Base-by-base conservation (phyloP, 1,140 invertebrate species). In the Pomacea maculata region DNA sequence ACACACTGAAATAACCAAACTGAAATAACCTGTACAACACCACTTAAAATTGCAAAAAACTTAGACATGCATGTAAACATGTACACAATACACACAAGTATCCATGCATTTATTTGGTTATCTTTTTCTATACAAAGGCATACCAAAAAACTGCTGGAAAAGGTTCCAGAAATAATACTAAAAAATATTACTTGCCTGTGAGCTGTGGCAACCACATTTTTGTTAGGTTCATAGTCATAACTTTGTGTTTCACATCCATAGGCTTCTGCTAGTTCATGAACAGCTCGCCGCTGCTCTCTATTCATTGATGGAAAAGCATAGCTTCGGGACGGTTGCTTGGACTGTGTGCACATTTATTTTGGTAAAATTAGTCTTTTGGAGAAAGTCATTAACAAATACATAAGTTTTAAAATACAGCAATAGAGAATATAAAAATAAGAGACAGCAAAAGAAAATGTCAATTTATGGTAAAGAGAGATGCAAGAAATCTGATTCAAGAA, bases 271-370 rank as follows among this genome's bases (percentile, higher is more conserved):
- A 97, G 94, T 88, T 99, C 97, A 90, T 98, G 97, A 14, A 99
- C 94, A 85, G 98, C 95, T 86, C 95, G 94, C 17, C 98, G 93
- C 88, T 98, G 97, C 81, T 97, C 96, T 21, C 95, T 93, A 88
- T 97, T 98, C 96, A 98, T 98, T 15, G 95, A 94, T 15, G 96
- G 95, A 89, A 99, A 99, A 1, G 97, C 96, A 89, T 96, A 95
- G 79, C 95, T 95, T 1, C 96, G 93, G n/a, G 94, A 96, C 85
- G 95, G 95, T 84, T 96, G 95, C 85, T 96, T 96, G 19, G 95
- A 95, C 93, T 95, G 91, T 81, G 21, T 12, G n/a, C 12, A 12
- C 12, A 70, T 25, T 34, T 25, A n/a, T 25, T 70, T 25, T 25
- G 11, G 29, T 34, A n/a, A 70, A 70, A 34, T n/a, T n/a, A 15